Percentiles rank a stretch among this genome's conserved stretches.
These are phyloP conservation scores for Aspiorhynchus laticeps DNA, from an alignment of 2,113 vertebrate genomes.

Conservation along the genomic window DNA sequence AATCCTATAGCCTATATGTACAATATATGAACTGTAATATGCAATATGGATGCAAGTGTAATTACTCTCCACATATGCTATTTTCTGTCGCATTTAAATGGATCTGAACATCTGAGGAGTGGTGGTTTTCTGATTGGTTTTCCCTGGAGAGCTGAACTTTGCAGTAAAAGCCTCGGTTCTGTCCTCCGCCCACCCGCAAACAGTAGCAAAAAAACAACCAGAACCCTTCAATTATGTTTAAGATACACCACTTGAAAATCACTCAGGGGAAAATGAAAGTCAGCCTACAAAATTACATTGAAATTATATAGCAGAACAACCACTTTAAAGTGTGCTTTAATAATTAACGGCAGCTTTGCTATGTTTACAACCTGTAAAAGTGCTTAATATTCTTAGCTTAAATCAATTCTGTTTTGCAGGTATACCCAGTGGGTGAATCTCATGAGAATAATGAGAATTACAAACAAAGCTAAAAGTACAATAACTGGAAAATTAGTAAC, in stretches of 20 bases:
- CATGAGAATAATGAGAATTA: background rate
- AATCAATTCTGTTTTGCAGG: background rate
- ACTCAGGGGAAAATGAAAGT: conserved; percentile 35
- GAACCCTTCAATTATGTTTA: conserved; percentile 38
- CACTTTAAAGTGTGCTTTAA: conserved; percentile 1
- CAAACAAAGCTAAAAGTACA: conserved; percentile 10
- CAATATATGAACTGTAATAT: background rate
- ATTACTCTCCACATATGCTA: conserved; percentile 25
- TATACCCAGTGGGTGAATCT: background rate
- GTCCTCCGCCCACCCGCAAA: conserved; percentile 26
- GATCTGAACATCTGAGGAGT: conserved; percentile 2
- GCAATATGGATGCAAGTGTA: background rate
- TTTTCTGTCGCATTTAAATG: conserved; percentile 39
- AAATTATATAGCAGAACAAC: conserved; percentile 20
- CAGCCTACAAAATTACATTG: conserved; percentile 28
- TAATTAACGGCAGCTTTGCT: background rate
- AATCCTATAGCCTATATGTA: background rate
- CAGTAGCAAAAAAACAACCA: conserved; percentile 21
- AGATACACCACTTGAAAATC: conserved; percentile 35
- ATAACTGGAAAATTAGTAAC: background rate
- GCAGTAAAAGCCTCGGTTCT: conserved; percentile 8
- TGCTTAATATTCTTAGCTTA: background rate
- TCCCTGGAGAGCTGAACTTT: conserved; percentile 28
- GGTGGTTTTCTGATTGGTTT: conserved; percentile 27
- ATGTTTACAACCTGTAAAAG: conserved; percentile 13